phyloP scores from a whole-genome alignment of 2,888 invertebrate species.

The Ellobium chinense region DNA sequence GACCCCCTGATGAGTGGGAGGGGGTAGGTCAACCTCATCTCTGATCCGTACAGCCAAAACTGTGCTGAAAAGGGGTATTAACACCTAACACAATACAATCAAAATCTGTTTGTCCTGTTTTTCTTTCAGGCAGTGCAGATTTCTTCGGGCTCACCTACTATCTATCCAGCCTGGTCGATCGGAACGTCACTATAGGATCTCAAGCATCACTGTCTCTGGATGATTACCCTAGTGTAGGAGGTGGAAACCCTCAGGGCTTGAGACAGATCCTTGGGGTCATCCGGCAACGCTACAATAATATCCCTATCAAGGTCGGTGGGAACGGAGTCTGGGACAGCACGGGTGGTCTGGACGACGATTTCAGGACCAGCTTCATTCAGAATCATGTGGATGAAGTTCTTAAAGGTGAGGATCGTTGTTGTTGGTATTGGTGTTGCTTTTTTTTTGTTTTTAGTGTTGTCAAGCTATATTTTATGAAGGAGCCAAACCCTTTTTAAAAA shows the following conservation, averaged over 20 bases:
- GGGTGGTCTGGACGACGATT: slow-evolving; percentile 16
- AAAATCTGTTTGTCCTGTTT: too few species aligned
- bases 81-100: too few species aligned
- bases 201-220: neutral
- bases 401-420: slow-evolving; percentile 49
- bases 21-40: too few species aligned
- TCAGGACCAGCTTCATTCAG: slow-evolving; percentile 33
- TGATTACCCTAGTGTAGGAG: neutral
- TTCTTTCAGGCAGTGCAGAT: slow-evolving; percentile 45
- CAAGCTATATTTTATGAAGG: too few species aligned
- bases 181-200: neutral
- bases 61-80: too few species aligned
- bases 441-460: too few species aligned
- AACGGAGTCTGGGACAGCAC: slow-evolving; percentile 24
- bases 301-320: slow-evolving; percentile 7
- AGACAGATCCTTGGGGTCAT: slow-evolving; percentile 28
- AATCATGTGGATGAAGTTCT: slow-evolving; percentile 46
- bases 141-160: slow-evolving; percentile 46
- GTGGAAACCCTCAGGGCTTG: slow-evolving; percentile 18
- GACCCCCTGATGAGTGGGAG: too few species aligned
- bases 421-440: too few species aligned
- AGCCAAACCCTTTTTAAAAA: too few species aligned
- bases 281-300: slow-evolving; percentile 32
- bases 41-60: too few species aligned
- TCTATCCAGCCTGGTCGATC: neutral